Base-by-base conservation (phyloP, 2,797 vertebrate genomes). In the Anolis apletophallus region DNA sequence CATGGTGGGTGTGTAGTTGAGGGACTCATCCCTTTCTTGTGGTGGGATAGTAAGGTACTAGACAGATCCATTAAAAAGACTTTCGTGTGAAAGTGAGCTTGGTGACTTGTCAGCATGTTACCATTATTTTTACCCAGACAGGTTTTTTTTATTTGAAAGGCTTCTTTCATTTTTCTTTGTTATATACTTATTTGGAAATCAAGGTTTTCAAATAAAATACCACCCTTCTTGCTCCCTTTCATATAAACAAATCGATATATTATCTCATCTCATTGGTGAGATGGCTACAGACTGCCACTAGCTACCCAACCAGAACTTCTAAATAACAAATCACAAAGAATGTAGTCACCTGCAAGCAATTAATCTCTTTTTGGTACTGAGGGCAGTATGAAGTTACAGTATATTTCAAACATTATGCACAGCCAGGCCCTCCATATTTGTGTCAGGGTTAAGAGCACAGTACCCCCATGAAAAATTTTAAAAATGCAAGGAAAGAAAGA, bases 91-190 rank as follows among this genome's bases (percentile, higher is more conserved):
- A n/a, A 61, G 3, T 55, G 14, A 55, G 0, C 26, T 12, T 14
- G 1, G 74, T 12, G 0, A 0, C 1, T 1, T 5, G 36, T 6
- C 4, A 34, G 5, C 2, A 0, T 79, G 79, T 79, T 55, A 61
- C 8, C 0, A 17, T 52, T 19, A 19, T 32, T 69, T 57, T 88
- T 72, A 80, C 1, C 29, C 46, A 88, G 52, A 3, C 5, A 19
- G 19, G n/a, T 19, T 0, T 34, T 89, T 85, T 80, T 84, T 78
- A 84, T 73, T 73, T 34, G 16, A 0, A 46, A 17, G 13, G 29
- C 17, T 36, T 57, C 12, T 78, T 50, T 40, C 34, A 21, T 29
- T 89, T 17, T 84, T 46, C 85, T 88, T 29, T 12, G 2, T 61
- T 84, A 6, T 36, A 86, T 34, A 85, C 36, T 83, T 85, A 81